phyloP scores from a whole-genome alignment of 2,113 vertebrate genomes.

The Crotalus helleri region DNA sequence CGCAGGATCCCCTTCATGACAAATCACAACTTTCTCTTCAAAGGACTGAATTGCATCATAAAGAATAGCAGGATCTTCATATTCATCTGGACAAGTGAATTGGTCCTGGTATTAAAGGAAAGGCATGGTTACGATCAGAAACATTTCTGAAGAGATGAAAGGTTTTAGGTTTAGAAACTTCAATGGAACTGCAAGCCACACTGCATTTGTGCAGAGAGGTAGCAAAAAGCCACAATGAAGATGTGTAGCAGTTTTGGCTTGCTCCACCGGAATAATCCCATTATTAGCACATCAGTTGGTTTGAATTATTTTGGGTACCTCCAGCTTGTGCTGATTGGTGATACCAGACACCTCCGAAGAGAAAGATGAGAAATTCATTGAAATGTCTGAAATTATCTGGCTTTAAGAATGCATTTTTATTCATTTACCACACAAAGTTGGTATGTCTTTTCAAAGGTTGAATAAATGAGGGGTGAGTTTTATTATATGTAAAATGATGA shows the following conservation, averaged over 20 bases:
- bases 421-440: neutral
- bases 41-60: slow-evolving; percentile 91
- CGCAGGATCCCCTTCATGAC: slow-evolving; percentile 92
- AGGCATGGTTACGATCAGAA: slow-evolving; percentile 21
- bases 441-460: neutral
- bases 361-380: neutral
- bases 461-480: neutral
- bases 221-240: neutral
- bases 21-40: slow-evolving; percentile 90
- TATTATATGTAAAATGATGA: neutral
- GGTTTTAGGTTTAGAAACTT: neutral
- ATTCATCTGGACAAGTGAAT: slow-evolving; percentile 97
- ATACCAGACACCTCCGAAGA: neutral
- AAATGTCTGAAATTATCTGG: neutral
- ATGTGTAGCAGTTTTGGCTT: neutral
- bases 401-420: neutral
- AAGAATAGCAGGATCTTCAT: slow-evolving; percentile 85
- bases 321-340: neutral
- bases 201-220: neutral
- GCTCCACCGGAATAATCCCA: neutral
- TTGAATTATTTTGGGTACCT: neutral
- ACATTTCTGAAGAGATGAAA: neutral
- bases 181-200: neutral
- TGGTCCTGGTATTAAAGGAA: slow-evolving; percentile 78
- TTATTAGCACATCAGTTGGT: neutral